Evolutionary conservation across 2,888 invertebrate genomes (phyloP), one percentile per base, ranked within the genome.

Genomic region (Drosophila niveifrons): DNA sequence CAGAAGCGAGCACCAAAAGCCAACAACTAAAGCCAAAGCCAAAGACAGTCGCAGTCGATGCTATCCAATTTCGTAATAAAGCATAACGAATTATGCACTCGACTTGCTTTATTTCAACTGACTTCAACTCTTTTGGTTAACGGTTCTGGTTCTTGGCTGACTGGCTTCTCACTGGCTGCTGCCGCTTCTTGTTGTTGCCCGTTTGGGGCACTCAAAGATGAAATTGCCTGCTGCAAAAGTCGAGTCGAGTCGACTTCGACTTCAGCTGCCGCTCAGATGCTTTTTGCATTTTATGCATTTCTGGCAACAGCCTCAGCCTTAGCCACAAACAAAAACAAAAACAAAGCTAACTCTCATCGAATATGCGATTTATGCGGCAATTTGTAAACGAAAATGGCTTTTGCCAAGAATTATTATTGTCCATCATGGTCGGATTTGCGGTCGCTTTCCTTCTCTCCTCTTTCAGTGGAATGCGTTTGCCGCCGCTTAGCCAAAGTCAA

Each of bases 31-130:
- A 59, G 43, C 57, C 52, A 57, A 69, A 59, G 47, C 63, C 66
- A 76, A 18, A 51, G 64, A 34, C 41, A 39, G 57, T 50, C 1
- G 52, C 34, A 58, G 74, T 64, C 58, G 75, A 79, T 84, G 83
- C 80, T 85, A 85, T 85, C 85, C 85, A 85, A 85, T 85, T 85
- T 85, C 85, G 86, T 85, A 85, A 85, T 85, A 85, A 85, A 88
- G 88, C 85, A 85, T 85, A 88, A 86, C 85, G 85, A 85, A 85
- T 85, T 88, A 85, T 85, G 86, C 85, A 88, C 85, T 88, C 88
- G 79, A 85, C 88, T 84, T 85, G 80, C 66, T 82, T 84, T 84
- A 87, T 84, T 88, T 88, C 73, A 78, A 61, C 72, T 70, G 72
- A 70, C 57, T 66, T 23, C 23, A 23, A 23, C 50, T 58, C 41